These are phyloP conservation scores for Rhimphoctona megacephalus DNA, from an alignment of 2,888 invertebrate species.

Conservation along the genomic window DNA sequence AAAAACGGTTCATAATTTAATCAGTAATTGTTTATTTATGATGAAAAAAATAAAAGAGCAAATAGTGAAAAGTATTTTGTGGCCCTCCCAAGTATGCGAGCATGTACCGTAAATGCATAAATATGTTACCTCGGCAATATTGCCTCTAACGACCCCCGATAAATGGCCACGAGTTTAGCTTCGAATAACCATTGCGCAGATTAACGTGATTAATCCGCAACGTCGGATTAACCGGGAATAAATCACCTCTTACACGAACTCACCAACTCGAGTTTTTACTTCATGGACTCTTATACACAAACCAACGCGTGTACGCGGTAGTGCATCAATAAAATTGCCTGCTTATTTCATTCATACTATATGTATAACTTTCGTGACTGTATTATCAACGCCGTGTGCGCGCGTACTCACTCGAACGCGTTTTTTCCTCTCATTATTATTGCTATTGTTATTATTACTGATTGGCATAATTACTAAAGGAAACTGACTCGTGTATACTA, in stretches of 20 bases:
- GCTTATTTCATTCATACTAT: slow-evolving; percentile 54
- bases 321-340: slow-evolving; percentile 62
- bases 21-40: slow-evolving; percentile 7
- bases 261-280: slow-evolving; percentile 31
- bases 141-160: slow-evolving; percentile 64
- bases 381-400: slow-evolving; percentile 39
- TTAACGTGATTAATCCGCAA: slow-evolving; percentile 70
- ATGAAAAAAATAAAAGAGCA: not conserved
- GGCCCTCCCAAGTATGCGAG: slow-evolving; percentile 36
- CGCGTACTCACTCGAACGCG: slow-evolving; percentile 35
- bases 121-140: slow-evolving; percentile 48
- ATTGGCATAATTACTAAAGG: slow-evolving; percentile 35
- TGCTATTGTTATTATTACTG: slow-evolving; percentile 25
- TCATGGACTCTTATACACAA: not conserved
- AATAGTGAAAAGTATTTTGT: slow-evolving; percentile 21
- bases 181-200: slow-evolving; percentile 64
- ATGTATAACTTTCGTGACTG: slow-evolving; percentile 51
- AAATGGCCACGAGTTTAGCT: slow-evolving; percentile 61
- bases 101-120: slow-evolving; percentile 30
- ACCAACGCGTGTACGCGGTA: slow-evolving; percentile 5
- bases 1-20: not conserved
- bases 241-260: slow-evolving; percentile 58
- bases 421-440: slow-evolving; percentile 33
- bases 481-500: slow-evolving; percentile 32
- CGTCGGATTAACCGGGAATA: slow-evolving; percentile 67